Percentiles rank a stretch among this genome's conserved stretches.
phyloP scores from a whole-genome alignment of 2,888 invertebrate genomes.

The Uropetala carovei region DNA sequence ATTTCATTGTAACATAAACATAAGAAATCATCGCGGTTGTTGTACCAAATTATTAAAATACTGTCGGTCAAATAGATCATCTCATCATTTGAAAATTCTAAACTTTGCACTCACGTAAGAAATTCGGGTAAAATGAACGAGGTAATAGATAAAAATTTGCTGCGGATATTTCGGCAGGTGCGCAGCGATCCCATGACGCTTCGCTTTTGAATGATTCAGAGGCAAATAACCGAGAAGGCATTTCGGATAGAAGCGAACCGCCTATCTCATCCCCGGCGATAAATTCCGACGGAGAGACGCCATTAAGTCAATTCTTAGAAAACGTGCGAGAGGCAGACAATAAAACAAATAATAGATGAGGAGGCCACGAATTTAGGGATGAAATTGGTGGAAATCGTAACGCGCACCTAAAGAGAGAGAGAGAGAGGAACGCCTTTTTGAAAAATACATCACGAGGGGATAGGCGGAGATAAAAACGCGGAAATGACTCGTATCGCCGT shows the following conservation, averaged over 20 bases:
- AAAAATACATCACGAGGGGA: constrained; percentile 53
- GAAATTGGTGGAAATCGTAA: constrained; percentile 30
- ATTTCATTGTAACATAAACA: no score
- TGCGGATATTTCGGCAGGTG: not conserved
- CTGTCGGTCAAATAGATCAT: no score
- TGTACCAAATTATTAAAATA: no score
- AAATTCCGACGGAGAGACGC: constrained; percentile 47
- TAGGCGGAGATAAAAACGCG: constrained; percentile 40
- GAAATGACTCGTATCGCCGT: constrained; percentile 36
- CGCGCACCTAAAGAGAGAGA: not conserved
- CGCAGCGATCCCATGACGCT: not conserved
- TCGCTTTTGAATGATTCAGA: not conserved
- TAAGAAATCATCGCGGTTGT: no score
- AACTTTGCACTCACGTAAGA: not conserved
- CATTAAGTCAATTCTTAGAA: constrained; percentile 61
- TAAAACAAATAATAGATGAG: constrained; percentile 61
- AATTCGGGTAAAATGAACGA: not conserved
- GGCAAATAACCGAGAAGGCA: not conserved
- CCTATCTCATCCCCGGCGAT: constrained; percentile 7
- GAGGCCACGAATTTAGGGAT: constrained; percentile 25
- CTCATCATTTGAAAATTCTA: no score
- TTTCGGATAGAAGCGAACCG: not conserved
- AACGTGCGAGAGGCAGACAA: constrained; percentile 38
- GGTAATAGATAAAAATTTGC: not conserved
- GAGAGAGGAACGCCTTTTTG: constrained; percentile 41